phyloP scores from a whole-genome alignment of 2,797 vertebrate species.

The Mycteria americana region DNA sequence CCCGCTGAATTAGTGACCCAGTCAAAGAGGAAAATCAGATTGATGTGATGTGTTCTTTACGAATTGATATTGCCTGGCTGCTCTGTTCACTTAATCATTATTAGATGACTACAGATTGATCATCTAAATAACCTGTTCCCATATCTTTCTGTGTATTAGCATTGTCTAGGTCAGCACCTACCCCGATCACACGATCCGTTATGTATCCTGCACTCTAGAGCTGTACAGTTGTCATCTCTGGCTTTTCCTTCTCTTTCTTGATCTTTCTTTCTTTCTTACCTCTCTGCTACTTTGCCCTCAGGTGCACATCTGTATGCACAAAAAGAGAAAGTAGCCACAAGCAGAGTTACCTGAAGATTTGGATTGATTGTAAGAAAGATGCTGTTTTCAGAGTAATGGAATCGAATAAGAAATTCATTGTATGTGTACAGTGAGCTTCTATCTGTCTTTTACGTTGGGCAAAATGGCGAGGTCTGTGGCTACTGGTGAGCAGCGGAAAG shows the following conservation, averaged over 20 bases:
- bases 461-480: neutral
- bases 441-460: neutral
- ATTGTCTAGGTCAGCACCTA: neutral
- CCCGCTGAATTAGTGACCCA: neutral
- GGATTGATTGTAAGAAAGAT: neutral
- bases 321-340: neutral
- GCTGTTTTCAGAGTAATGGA: neutral
- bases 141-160: neutral
- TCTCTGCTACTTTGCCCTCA: neutral
- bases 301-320: neutral
- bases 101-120: neutral
- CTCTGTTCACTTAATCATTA: neutral
- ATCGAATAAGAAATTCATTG: neutral
- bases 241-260: neutral
- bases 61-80: neutral
- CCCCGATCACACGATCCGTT: accelerated
- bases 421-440: neutral
- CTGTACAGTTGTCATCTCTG: neutral
- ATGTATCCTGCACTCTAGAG: neutral
- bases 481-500: neutral
- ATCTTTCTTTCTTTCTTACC: neutral
- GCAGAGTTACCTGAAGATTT: neutral
- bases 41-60: neutral
- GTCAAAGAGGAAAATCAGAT: neutral
- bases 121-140: neutral